These are phyloP conservation scores for Agrenia bidenticulata DNA, from an alignment of 2,888 invertebrate species.

Conservation along the genomic window DNA sequence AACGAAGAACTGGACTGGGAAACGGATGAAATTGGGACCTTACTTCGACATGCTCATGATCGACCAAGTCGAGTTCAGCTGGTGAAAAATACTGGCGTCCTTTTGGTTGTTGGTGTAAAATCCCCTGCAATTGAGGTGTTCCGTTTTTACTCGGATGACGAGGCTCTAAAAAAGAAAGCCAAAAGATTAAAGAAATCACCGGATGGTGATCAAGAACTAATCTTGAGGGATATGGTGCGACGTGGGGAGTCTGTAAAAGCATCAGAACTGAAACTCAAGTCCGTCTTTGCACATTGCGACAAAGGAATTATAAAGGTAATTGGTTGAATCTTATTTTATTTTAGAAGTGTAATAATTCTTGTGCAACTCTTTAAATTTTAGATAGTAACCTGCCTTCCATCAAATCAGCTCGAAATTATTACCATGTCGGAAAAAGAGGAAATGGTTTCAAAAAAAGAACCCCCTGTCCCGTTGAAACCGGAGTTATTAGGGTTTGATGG, in stretches of 20 bases:
- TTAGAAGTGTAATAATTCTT: neutral
- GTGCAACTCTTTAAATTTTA: slow-evolving; percentile 26
- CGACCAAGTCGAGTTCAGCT: slow-evolving; percentile 34
- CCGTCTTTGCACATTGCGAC: slow-evolving; percentile 69
- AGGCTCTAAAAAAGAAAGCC: slow-evolving; percentile 67
- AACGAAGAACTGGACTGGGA: slow-evolving; percentile 30
- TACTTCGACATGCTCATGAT: slow-evolving; percentile 46
- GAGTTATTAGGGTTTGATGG: slow-evolving; percentile 61
- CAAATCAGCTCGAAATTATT: slow-evolving; percentile 49
- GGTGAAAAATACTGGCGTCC: slow-evolving; percentile 34
- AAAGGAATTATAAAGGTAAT: slow-evolving; percentile 57
- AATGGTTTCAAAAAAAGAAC: slow-evolving; percentile 10
- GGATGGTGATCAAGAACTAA: slow-evolving; percentile 48
- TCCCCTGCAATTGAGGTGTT: slow-evolving; percentile 70
- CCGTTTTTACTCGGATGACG: slow-evolving; percentile 73
- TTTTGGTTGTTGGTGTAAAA: slow-evolving; percentile 41
- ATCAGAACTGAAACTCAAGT: slow-evolving; percentile 61
- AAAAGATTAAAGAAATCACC: slow-evolving; percentile 77
- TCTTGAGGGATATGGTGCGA: slow-evolving; percentile 46
- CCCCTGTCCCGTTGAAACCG: neutral
- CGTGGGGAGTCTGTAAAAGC: slow-evolving; percentile 54
- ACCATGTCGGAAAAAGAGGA: slow-evolving; percentile 21
- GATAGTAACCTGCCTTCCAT: slow-evolving; percentile 49
- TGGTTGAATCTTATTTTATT: neutral
- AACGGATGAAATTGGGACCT: slow-evolving; percentile 46